Conservation (phyloP, 1,140 invertebrate genomes). For the Drosophila yakuba region DNA sequence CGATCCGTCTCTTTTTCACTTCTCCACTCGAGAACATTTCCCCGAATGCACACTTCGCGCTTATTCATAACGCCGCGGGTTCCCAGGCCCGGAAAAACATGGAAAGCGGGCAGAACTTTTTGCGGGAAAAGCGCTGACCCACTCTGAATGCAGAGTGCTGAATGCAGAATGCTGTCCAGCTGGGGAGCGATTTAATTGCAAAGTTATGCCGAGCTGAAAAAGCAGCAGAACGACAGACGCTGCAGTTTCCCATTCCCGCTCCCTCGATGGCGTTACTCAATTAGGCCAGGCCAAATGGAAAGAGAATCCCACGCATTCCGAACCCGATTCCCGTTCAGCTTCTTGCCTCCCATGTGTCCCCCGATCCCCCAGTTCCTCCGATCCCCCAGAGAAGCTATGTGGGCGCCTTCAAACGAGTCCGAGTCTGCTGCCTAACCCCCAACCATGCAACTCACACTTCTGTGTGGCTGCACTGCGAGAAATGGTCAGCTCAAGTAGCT, state of each 20-base stretch:
- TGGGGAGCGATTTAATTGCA: slow-evolving; percentile 56
- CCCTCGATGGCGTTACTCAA: slow-evolving; percentile 39
- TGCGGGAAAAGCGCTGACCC: slow-evolving; percentile 45
- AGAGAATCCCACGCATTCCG: slow-evolving; percentile 50
- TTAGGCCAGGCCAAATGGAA: slow-evolving; percentile 52
- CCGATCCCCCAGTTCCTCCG: not conserved
- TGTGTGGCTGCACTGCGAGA: slow-evolving; percentile 14
- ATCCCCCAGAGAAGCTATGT: slow-evolving; percentile 18
- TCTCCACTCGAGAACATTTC: not conserved
- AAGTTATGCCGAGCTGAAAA: slow-evolving; percentile 40
- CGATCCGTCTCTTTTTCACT: not conserved
- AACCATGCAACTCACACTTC: slow-evolving; percentile 22
- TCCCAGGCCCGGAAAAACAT: slow-evolving; percentile 3
- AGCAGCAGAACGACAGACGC: slow-evolving; percentile 29
- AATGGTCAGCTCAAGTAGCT: not conserved
- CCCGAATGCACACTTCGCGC: not conserved
- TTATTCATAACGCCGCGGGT: slow-evolving; percentile 22
- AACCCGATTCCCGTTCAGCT: slow-evolving; percentile 27
- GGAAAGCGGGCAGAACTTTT: slow-evolving; percentile 21
- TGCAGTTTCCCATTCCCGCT: slow-evolving; percentile 31
- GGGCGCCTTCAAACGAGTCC: slow-evolving; percentile 39
- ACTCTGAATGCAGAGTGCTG: slow-evolving; percentile 27
- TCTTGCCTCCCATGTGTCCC: not conserved
- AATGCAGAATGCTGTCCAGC: slow-evolving; percentile 25
- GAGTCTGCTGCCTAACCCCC: not conserved